Evolutionary conservation across 2,113 vertebrate species (phyloP).

Genomic region (Bostrychus sinensis): DNA sequence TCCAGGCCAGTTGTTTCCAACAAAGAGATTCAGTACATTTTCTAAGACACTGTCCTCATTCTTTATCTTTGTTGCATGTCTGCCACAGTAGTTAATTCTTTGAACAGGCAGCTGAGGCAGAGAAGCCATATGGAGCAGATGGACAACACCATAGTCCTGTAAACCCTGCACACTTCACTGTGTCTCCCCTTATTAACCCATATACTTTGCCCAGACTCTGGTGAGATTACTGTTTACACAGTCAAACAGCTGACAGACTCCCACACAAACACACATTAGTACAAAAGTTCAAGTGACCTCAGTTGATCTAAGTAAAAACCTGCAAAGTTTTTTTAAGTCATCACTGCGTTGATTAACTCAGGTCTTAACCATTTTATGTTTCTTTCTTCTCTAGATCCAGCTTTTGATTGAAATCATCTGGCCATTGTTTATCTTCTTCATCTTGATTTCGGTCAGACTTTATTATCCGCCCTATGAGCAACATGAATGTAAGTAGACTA

Average conservation of each 20-base stretch:
- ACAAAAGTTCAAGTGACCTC: not conserved
- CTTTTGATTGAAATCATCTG: constrained; percentile 93
- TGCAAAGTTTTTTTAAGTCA: not conserved
- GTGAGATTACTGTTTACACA: constrained; percentile 40
- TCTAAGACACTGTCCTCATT: constrained; percentile 39
- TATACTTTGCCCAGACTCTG: constrained; percentile 42
- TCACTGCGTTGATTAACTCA: constrained; percentile 3
- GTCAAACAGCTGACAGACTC: constrained; percentile 20
- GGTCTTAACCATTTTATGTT: constrained; percentile 1
- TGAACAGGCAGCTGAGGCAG: constrained; percentile 32
- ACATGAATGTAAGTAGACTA: constrained; percentile 93
- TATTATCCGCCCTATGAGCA: constrained; percentile 96
- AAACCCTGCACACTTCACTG: constrained; percentile 43
- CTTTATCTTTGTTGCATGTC: constrained; percentile 36
- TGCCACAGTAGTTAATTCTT: constrained; percentile 28
- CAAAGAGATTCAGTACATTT: constrained; percentile 42
- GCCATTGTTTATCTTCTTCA: constrained; percentile 98
- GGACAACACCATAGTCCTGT: constrained; percentile 45
- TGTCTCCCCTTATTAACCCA: constrained; percentile 54
- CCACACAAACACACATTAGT: not conserved
- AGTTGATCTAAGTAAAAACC: constrained; percentile 8
- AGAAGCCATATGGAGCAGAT: constrained; percentile 60
- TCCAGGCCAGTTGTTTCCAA: constrained; percentile 37
- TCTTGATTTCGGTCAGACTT: constrained; percentile 93
- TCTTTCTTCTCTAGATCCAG: constrained; percentile 83